Percentiles rank a stretch among this genome's conserved stretches.
Conservation (phyloP, 2,113 vertebrate genomes). For the Rhegmatorhina hoffmannsi region DNA sequence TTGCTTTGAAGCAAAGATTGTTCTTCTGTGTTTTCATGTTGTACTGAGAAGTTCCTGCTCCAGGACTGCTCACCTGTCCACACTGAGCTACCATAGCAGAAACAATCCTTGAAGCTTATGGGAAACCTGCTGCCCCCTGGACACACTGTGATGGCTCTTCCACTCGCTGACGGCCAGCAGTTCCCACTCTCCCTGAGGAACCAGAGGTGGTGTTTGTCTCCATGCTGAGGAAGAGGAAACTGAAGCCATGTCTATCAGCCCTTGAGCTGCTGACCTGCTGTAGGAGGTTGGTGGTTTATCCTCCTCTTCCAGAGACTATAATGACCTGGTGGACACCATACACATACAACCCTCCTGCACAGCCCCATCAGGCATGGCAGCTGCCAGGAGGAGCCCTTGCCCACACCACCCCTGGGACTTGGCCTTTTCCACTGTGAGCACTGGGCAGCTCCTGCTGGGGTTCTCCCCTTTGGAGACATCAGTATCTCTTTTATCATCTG, state of each 20-base stretch:
- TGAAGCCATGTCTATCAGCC: background rate
- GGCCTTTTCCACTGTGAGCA: background rate
- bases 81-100: background rate
- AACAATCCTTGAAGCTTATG: background rate
- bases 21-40: background rate
- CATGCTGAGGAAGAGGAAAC: background rate
- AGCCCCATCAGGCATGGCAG: background rate
- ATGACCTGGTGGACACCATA: background rate
- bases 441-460: background rate
- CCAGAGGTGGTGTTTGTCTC: background rate
- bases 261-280: background rate
- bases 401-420: background rate
- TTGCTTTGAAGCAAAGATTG: background rate
- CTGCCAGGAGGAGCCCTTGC: rapidly evolving
- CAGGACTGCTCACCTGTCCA: background rate
- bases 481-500: background rate
- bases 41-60: background rate
- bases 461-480: background rate
- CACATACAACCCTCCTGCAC: background rate
- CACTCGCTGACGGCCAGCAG: background rate
- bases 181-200: background rate
- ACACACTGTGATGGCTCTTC: background rate
- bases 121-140: background rate
- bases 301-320: background rate
- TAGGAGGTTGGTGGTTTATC: background rate